Evolutionary conservation across 2,113 vertebrate species (phyloP).

Genomic region (Circaetus cinerascens): DNA sequence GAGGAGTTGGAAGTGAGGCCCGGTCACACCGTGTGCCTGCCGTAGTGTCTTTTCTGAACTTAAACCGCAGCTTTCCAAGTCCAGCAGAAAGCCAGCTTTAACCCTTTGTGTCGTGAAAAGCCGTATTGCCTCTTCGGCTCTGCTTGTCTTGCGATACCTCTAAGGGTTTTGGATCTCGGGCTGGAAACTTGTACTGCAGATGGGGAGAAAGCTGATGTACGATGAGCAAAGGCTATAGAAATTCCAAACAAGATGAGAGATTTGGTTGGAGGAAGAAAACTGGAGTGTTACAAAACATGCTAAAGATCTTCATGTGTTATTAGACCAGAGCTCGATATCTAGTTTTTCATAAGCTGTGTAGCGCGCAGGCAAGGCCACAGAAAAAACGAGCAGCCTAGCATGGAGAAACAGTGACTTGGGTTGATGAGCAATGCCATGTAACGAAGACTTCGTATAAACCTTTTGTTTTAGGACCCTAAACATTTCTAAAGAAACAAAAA

Average conservation of each 20-base stretch:
- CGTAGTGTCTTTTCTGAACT: not conserved
- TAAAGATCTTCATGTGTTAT: not conserved
- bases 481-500: not conserved
- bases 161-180: fast-evolving
- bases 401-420: not conserved
- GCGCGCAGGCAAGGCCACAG: not conserved
- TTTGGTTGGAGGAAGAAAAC: not conserved
- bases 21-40: not conserved
- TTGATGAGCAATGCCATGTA: constrained; percentile 25
- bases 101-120: not conserved
- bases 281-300: not conserved
- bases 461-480: not conserved
- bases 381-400: not conserved
- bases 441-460: not conserved
- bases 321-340: fast-evolving
- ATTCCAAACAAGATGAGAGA: not conserved
- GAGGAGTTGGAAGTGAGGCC: constrained; percentile 23
- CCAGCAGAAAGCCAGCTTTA: not conserved
- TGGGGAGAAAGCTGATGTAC: not conserved
- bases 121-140: fast-evolving
- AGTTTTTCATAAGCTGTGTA: not conserved
- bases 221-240: not conserved
- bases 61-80: not conserved
- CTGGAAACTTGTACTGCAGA: not conserved
- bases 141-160: fast-evolving